Percentiles rank a stretch among this genome's conserved stretches.
Conservation (phyloP, 2,888 invertebrate genomes). For the Orthosia gothica region DNA sequence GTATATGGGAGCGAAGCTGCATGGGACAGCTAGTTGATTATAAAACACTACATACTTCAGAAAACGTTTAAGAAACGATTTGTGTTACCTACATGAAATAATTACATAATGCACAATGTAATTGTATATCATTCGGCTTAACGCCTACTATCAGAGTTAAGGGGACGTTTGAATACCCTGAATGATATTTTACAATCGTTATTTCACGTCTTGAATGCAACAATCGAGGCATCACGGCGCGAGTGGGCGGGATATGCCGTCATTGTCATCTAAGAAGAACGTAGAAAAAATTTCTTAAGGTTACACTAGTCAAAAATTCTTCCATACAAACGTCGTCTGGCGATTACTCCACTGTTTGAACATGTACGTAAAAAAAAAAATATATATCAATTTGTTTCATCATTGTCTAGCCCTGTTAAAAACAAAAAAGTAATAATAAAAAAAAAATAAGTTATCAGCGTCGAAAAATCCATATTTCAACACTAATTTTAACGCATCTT, state of each 20-base stretch:
- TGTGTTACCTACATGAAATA: not conserved
- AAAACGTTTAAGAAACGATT: not conserved
- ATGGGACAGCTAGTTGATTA: too few relatives aligned
- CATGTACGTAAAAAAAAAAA: too few relatives aligned
- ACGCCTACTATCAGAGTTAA: conserved; percentile 33
- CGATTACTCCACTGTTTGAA: too few relatives aligned
- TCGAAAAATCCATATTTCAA: too few relatives aligned
- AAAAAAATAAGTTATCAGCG: too few relatives aligned
- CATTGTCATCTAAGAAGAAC: conserved; percentile 58
- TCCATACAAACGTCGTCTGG: too few relatives aligned
- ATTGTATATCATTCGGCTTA: conserved; percentile 34
- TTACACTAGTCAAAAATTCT: too few relatives aligned
- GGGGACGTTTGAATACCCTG: conserved; percentile 34
- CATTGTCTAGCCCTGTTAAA: too few relatives aligned
- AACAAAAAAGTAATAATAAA: too few relatives aligned
- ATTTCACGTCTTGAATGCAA: conserved; percentile 60
- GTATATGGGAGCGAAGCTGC: too few relatives aligned
- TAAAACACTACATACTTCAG: conserved; percentile 22
- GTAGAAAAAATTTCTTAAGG: conserved; percentile 43
- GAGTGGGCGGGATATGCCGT: conserved; percentile 58
- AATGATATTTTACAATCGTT: conserved; percentile 38
- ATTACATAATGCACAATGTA: conserved; percentile 40
- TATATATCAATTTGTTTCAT: too few relatives aligned
- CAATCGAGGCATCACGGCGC: conserved; percentile 66
- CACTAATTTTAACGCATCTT: too few relatives aligned